A percentile compares a stretch with the other conserved stretches of the same genome.
phyloP scores from a whole-genome alignment of 2,888 invertebrate species.

The Drosophila diplacantha region DNA sequence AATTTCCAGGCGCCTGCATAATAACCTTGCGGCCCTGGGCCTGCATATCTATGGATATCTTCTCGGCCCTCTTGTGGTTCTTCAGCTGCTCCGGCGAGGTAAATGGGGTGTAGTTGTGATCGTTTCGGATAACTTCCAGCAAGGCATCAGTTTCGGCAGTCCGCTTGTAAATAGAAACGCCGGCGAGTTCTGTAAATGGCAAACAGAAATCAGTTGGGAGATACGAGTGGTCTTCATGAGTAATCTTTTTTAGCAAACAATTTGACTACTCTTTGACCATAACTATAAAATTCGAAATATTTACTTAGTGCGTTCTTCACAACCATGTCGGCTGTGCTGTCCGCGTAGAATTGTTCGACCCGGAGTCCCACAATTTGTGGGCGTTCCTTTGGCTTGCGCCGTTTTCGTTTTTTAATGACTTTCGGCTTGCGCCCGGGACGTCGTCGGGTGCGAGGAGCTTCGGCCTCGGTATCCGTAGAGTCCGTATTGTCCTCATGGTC shows the following conservation, averaged over 20 bases:
- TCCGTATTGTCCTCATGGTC: slow-evolving; percentile 56
- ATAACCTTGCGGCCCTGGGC: slow-evolving; percentile 62
- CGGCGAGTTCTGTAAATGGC: slow-evolving; percentile 70
- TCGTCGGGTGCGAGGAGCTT: slow-evolving; percentile 79
- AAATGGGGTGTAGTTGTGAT: slow-evolving; percentile 88
- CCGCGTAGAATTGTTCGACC: slow-evolving; percentile 83
- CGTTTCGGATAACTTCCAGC: slow-evolving; percentile 82
- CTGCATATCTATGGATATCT: slow-evolving; percentile 60
- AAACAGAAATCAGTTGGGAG: background rate
- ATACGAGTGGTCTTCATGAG: background rate
- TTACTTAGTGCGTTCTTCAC: slow-evolving; percentile 79
- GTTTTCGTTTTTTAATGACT: slow-evolving; percentile 48
- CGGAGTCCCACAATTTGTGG: slow-evolving; percentile 82
- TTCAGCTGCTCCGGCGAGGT: slow-evolving; percentile 82
- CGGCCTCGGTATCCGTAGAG: slow-evolving; percentile 73
- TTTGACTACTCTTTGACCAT: background rate
- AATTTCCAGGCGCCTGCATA: slow-evolving; percentile 48
- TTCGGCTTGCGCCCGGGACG: slow-evolving; percentile 66
- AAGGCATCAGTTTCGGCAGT: slow-evolving; percentile 75
- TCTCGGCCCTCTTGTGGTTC: slow-evolving; percentile 62
- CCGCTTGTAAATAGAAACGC: slow-evolving; percentile 73
- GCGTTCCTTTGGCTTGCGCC: slow-evolving; percentile 61
- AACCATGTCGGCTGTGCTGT: slow-evolving; percentile 77
- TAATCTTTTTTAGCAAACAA: background rate
- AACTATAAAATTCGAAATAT: slow-evolving; percentile 35